phyloP scores from a whole-genome alignment of 2,888 invertebrate genomes.

The Xestia sexstrigata region DNA sequence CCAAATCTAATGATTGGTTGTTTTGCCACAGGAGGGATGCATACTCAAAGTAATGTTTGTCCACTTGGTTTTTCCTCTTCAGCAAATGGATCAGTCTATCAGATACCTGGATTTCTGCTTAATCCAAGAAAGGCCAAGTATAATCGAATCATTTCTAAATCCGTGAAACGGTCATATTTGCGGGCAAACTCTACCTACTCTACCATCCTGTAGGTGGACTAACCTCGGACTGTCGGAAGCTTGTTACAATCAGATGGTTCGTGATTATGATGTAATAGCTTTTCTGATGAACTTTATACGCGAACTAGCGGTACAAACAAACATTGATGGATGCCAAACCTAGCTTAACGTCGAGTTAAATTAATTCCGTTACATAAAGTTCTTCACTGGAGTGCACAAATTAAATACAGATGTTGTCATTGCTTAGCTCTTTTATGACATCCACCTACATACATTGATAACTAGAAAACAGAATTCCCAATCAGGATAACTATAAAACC shows the following conservation, averaged over 20 bases:
- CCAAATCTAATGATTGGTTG: not conserved
- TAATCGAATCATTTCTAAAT: not conserved
- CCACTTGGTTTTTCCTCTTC: not conserved
- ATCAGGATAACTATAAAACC: conserved; percentile 51
- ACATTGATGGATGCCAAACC: conserved; percentile 2
- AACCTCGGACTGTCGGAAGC: conserved; percentile 22
- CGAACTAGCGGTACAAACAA: conserved; percentile 10
- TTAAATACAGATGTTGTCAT: conserved; percentile 2
- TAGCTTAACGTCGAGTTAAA: not conserved
- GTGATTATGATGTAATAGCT: conserved; percentile 46
- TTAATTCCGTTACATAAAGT: not conserved
- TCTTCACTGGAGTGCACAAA: not conserved
- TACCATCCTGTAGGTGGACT: not conserved
- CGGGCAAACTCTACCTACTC: not conserved
- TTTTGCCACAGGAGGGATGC: not conserved
- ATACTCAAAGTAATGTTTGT: not conserved
- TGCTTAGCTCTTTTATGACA: conserved; percentile 9
- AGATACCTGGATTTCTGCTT: not conserved
- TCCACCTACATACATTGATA: conserved; percentile 7
- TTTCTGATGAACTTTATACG: conserved; percentile 27
- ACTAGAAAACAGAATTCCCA: conserved; percentile 15
- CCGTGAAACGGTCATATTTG: not conserved
- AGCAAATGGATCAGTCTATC: not conserved
- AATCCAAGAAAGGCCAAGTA: not conserved
- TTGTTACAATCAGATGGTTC: conserved; percentile 36